Evolutionary conservation across 2,888 invertebrate species (phyloP).

Genomic region (Amphipyra tragopoginis): DNA sequence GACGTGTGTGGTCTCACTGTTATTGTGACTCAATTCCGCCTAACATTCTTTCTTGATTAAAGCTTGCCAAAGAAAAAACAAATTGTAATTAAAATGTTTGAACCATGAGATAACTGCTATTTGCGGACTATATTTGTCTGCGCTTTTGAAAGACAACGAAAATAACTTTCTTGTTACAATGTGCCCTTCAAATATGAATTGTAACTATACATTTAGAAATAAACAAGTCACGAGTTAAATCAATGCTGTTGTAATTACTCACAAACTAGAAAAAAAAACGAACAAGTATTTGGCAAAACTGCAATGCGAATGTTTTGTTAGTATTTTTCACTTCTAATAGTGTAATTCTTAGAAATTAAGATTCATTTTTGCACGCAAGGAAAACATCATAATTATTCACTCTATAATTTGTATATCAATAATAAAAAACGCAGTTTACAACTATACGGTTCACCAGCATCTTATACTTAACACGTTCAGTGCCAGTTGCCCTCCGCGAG

Average conservation of each 20-base stretch:
- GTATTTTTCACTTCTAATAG: conserved; percentile 20
- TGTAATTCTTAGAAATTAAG: background rate
- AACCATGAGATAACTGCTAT: conserved; percentile 32
- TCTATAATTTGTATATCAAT: background rate
- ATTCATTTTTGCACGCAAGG: conserved; percentile 3
- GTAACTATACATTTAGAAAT: conserved; percentile 19
- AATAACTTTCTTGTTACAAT: conserved; percentile 24
- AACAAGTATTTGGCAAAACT: conserved; percentile 41
- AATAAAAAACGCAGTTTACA: background rate
- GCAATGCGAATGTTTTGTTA: conserved; percentile 18
- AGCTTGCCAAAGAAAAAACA: conserved; percentile 17
- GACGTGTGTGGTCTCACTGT: conserved; percentile 14
- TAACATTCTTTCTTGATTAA: conserved; percentile 41
- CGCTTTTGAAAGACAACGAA: conserved; percentile 15
- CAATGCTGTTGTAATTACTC: conserved; percentile 10
- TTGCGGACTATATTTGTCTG: conserved; percentile 1
- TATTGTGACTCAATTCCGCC: conserved; percentile 14
- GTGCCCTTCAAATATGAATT: conserved; percentile 36
- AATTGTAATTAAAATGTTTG: conserved; percentile 37
- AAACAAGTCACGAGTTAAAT: conserved; percentile 21
- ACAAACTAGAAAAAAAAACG: conserved; percentile 13
- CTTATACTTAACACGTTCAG: too few relatives aligned
- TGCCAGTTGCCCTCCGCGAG: too few relatives aligned
- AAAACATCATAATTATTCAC: conserved; percentile 9
- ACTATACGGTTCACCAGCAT: too few relatives aligned